Percentiles rank a stretch among this genome's conserved stretches.
Conservation (phyloP, 2,113 vertebrate species). For the Chunga burmeisteri region DNA sequence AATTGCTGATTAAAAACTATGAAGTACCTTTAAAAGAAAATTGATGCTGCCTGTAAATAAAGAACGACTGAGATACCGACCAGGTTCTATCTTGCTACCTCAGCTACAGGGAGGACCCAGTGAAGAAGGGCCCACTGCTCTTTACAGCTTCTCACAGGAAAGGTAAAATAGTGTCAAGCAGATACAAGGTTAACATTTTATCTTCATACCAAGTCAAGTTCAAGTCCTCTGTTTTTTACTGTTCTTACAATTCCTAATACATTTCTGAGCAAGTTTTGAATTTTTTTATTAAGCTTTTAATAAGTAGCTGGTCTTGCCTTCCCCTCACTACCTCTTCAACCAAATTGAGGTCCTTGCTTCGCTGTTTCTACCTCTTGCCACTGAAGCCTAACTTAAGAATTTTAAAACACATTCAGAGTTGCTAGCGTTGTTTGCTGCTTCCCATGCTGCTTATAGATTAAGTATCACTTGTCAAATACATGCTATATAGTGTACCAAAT, state of each 20-base stretch:
- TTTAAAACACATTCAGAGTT: neutral
- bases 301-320: neutral
- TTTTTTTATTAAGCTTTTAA: neutral
- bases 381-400: neutral
- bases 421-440: neutral
- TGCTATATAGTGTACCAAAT: neutral
- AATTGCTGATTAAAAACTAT: neutral
- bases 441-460: neutral
- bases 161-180: neutral
- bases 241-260: neutral
- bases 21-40: neutral
- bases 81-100: neutral
- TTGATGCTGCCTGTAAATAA: neutral
- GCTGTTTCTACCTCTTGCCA: neutral
- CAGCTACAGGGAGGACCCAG: neutral
- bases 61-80: neutral
- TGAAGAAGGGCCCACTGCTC: neutral
- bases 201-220: neutral
- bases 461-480: neutral
- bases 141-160: neutral
- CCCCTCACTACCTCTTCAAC: neutral
- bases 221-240: neutral
- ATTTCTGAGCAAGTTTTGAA: neutral
- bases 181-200: neutral
- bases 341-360: neutral